Conservation (phyloP, 2,888 invertebrate genomes). For the Neria commutata region DNA sequence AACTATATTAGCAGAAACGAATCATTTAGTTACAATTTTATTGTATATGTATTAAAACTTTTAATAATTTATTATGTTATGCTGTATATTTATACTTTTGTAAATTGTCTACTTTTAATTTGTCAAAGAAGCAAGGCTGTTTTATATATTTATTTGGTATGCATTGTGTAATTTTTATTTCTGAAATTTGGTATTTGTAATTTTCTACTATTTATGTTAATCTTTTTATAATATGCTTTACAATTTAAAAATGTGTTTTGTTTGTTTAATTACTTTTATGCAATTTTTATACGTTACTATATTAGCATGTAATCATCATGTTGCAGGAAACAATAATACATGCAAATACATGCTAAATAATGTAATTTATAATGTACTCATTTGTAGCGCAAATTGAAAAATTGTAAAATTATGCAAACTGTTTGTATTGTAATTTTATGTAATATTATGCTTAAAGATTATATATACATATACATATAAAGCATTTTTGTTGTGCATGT, state of each 20-base stretch:
- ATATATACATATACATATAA: no score
- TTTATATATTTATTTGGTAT: neutral
- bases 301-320: neutral
- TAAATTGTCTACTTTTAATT: no score
- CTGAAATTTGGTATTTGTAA: slow-evolving; percentile 3
- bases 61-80: slow-evolving; percentile 6
- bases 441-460: no score
- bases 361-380: no score
- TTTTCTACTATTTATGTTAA: neutral
- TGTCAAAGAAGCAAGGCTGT: neutral
- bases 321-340: slow-evolving; percentile 20
- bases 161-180: neutral
- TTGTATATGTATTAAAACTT: neutral
- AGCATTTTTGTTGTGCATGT: no score
- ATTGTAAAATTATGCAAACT: no score
- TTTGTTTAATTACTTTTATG: neutral
- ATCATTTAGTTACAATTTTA: neutral
- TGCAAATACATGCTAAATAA: no score
- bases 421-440: no score
- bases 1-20: neutral
- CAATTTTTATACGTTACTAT: no score
- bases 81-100: no score
- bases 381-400: no score
- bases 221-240: slow-evolving; percentile 1
- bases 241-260: neutral